Evolutionary conservation across 2,888 invertebrate species (phyloP).

Genomic region (Amiota communis): DNA sequence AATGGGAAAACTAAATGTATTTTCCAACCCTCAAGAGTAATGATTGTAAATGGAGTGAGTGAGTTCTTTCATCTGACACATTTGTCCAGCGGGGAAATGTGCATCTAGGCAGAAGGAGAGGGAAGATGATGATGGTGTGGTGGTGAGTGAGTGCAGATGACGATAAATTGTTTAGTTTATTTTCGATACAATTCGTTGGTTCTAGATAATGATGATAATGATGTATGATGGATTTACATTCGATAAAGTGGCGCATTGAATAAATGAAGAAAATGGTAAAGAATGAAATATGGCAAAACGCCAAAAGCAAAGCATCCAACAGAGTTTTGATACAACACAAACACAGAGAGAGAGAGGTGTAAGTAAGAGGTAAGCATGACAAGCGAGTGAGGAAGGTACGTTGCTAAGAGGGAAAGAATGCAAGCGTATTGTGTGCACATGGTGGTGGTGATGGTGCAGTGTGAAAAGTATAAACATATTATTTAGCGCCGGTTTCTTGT

Average conservation of each 20-base stretch:
- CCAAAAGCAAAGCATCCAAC: slow-evolving; percentile 6
- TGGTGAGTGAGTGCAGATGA: slow-evolving; percentile 44
- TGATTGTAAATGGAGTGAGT: too few relatives aligned
- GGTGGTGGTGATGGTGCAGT: neutral
- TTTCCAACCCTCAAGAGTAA: slow-evolving; percentile 58
- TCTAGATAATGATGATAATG: slow-evolving; percentile 1
- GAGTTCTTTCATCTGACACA: slow-evolving; percentile 25
- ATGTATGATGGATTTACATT: slow-evolving; percentile 42
- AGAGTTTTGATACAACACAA: too few relatives aligned
- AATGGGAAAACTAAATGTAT: slow-evolving; percentile 53
- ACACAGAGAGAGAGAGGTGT: too few relatives aligned
- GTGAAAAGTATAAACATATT: too few relatives aligned
- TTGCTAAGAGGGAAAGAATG: neutral
- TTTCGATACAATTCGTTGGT: too few relatives aligned
- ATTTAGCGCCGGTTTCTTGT: slow-evolving; percentile 12
- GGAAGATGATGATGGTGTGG: neutral
- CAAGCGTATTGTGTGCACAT: slow-evolving; percentile 22
- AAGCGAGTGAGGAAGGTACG: neutral
- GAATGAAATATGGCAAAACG: slow-evolving; percentile 10
- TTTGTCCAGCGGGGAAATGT: slow-evolving; percentile 30
- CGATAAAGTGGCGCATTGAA: slow-evolving; percentile 39
- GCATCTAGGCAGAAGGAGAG: neutral
- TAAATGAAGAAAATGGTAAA: slow-evolving; percentile 35
- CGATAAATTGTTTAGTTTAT: slow-evolving; percentile 9
- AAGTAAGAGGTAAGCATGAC: too few relatives aligned